Conservation (phyloP, 2,797 vertebrate genomes). For the Clarias fuscus region DNA sequence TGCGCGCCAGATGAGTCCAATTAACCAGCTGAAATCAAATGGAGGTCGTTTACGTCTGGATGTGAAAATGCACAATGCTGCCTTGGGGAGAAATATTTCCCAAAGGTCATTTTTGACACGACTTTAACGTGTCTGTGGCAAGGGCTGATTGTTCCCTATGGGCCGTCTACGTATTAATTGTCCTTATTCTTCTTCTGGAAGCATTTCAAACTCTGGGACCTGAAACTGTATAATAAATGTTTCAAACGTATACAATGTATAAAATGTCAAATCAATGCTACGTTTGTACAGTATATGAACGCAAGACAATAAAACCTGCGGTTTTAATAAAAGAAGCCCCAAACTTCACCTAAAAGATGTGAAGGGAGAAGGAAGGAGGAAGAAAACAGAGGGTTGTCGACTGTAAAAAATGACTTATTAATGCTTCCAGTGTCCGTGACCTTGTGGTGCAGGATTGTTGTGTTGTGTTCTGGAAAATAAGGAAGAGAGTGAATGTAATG, state of each 20-base stretch:
- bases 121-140: conserved; percentile 55
- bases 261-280: background rate
- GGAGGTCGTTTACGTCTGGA: conserved; percentile 67
- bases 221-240: background rate
- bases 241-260: background rate
- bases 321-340: background rate
- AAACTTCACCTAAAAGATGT: conserved; percentile 9
- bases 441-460: conserved; percentile 65
- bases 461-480: conserved; percentile 67
- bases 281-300: background rate
- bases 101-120: conserved; percentile 74
- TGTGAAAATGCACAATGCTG: conserved; percentile 68
- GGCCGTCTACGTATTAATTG: conserved; percentile 62
- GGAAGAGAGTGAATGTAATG: conserved; percentile 63
- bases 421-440: conserved; percentile 64
- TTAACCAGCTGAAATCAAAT: conserved; percentile 74
- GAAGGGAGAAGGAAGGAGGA: conserved; percentile 16
- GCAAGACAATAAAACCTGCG: background rate
- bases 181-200: conserved; percentile 61
- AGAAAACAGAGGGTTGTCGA: conserved; percentile 42
- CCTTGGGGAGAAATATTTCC: conserved; percentile 61
- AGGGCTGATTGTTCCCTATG: conserved; percentile 52
- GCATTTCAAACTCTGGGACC: background rate
- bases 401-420: conserved; percentile 71
- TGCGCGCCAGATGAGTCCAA: conserved; percentile 67